phyloP scores from a whole-genome alignment of 2,113 vertebrate genomes.

The Boleophthalmus pectinirostris region DNA sequence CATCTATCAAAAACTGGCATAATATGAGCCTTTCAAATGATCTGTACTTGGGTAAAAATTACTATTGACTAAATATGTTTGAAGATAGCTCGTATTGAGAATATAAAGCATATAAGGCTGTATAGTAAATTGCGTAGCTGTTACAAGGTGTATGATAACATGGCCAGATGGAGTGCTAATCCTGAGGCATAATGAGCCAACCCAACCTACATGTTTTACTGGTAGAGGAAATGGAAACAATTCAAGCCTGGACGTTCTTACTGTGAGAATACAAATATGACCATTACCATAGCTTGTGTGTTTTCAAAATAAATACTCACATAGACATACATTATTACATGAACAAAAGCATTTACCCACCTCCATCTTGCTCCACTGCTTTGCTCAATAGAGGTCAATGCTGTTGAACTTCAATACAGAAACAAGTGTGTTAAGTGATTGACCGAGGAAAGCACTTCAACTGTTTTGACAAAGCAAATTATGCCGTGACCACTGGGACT shows the following conservation, averaged over 20 bases:
- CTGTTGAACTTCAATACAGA: slow-evolving; percentile 44
- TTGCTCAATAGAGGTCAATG: slow-evolving; percentile 55
- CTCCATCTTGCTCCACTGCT: slow-evolving; percentile 25
- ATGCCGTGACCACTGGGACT: slow-evolving; percentile 14
- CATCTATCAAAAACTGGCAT: no score
- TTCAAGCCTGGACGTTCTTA: background rate
- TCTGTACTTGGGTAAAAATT: no score
- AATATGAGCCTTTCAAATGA: no score
- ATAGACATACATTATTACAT: background rate
- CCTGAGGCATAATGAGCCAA: background rate
- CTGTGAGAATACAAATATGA: background rate
- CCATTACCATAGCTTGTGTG: background rate
- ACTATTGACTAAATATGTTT: background rate
- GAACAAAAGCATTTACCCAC: background rate
- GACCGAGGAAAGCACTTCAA: slow-evolving; percentile 2
- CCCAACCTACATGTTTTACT: background rate
- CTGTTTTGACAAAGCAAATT: slow-evolving; percentile 30
- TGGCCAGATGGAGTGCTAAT: background rate
- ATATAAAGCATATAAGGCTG: background rate
- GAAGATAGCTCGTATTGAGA: background rate
- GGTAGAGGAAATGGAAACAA: background rate
- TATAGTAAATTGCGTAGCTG: background rate
- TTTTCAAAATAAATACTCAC: background rate
- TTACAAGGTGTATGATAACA: background rate
- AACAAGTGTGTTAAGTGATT: slow-evolving; percentile 19